Evolutionary conservation across 2,888 invertebrate species (phyloP).

Genomic region (Athrips mouffetella): DNA sequence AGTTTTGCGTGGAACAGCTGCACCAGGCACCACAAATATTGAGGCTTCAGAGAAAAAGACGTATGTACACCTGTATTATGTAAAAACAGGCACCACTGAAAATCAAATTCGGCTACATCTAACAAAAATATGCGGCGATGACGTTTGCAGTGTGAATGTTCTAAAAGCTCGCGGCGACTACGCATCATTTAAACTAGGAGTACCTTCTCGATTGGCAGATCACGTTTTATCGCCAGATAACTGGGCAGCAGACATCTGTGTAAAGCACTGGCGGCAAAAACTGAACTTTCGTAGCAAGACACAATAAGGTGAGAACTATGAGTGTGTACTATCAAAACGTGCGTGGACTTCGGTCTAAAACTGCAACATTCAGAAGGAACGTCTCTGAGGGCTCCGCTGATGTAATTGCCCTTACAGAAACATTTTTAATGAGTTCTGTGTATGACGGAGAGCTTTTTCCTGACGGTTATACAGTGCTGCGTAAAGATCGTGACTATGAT

Average conservation of each 20-base stretch:
- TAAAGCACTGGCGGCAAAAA: conserved; percentile 17
- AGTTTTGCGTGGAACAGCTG: background rate
- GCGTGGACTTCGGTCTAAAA: conserved; percentile 14
- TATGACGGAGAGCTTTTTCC: conserved; percentile 16
- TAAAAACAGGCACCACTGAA: conserved; percentile 14
- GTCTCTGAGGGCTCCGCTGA: background rate
- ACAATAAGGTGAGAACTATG: background rate
- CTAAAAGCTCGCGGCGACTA: conserved; percentile 18
- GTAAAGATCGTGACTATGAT: conserved; percentile 11
- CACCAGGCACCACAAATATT: background rate
- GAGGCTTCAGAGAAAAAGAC: background rate
- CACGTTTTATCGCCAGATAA: conserved; percentile 4
- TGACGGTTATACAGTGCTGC: conserved; percentile 1
- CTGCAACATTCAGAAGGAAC: conserved; percentile 7
- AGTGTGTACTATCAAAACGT: conserved; percentile 14
- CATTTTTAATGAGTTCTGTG: conserved; percentile 15
- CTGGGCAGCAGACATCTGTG: conserved; percentile 16
- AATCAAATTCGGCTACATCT: conserved; percentile 16
- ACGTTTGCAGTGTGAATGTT: conserved; percentile 14
- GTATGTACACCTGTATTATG: conserved; percentile 11
- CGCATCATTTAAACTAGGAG: conserved; percentile 17
- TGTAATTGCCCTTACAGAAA: conserved; percentile 16
- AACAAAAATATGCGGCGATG: conserved; percentile 2
- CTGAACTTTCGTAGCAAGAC: conserved; percentile 14
- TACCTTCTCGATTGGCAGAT: conserved; percentile 12